These are phyloP conservation scores for Babyrousa celebensis DNA, from an alignment of 2,797 vertebrate species.

Conservation along the genomic window DNA sequence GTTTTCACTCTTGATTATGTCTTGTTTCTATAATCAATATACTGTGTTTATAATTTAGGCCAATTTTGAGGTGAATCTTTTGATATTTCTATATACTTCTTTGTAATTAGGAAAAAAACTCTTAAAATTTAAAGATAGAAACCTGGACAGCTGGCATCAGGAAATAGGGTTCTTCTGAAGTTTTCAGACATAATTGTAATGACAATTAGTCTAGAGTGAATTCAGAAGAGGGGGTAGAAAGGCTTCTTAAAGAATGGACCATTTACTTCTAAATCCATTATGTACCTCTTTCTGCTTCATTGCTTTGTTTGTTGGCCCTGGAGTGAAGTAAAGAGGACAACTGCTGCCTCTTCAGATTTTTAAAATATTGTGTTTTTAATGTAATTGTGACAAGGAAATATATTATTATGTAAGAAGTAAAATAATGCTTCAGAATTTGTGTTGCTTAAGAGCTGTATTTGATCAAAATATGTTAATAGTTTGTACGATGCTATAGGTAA, in stretches of 20 bases:
- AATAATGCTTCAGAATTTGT: slow-evolving; percentile 66
- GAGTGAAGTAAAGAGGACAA: slow-evolving; percentile 89
- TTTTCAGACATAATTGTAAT: slow-evolving; percentile 90
- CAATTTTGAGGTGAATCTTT: slow-evolving; percentile 72
- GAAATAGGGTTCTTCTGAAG: slow-evolving; percentile 88
- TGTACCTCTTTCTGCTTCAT: slow-evolving; percentile 91
- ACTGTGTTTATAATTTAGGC: slow-evolving; percentile 64
- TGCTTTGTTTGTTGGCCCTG: slow-evolving; percentile 92
- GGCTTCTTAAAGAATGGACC: slow-evolving; percentile 90
- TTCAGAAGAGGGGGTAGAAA: slow-evolving; percentile 87
- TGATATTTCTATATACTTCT: slow-evolving; percentile 76
- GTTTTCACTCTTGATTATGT: slow-evolving; percentile 78
- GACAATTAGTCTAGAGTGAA: slow-evolving; percentile 89
- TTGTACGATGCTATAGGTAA: slow-evolving; percentile 39
- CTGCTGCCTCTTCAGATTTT: slow-evolving; percentile 87
- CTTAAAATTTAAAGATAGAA: slow-evolving; percentile 81
- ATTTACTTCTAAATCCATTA: slow-evolving; percentile 92
- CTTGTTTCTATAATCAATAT: slow-evolving; percentile 60
- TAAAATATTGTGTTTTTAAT: slow-evolving; percentile 86
- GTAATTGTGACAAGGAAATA: slow-evolving; percentile 80
- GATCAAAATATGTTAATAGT: slow-evolving; percentile 59
- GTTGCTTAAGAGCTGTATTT: slow-evolving; percentile 69
- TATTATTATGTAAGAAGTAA: slow-evolving; percentile 71
- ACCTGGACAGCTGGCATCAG: slow-evolving; percentile 87
- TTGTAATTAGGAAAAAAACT: slow-evolving; percentile 50